A percentile compares a stretch with the other conserved stretches of the same genome.
Conservation (phyloP, 2,888 invertebrate genomes). For the Caenorhabditis japonica region DNA sequence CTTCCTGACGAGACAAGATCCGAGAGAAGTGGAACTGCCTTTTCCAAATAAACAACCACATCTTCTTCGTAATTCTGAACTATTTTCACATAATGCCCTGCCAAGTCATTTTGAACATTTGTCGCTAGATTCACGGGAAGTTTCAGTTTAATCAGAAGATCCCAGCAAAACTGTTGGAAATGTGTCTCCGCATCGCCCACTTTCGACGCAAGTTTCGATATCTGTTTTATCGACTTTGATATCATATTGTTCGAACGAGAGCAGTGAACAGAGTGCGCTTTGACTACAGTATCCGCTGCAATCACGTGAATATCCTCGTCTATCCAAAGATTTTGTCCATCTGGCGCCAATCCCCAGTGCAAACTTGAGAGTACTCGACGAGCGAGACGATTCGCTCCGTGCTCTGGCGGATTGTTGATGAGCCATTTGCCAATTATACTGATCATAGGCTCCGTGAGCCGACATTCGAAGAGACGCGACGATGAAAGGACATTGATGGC, state of each 20-base stretch:
- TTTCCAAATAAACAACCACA: constrained; percentile 41
- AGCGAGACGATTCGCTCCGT: constrained; percentile 71
- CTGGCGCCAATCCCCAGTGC: constrained; percentile 65
- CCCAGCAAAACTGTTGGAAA: constrained; percentile 76
- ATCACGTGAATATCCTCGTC: constrained; percentile 67
- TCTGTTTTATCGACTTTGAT: constrained; percentile 68
- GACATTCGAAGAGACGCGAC: constrained; percentile 64
- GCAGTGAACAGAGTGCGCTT: constrained; percentile 75
- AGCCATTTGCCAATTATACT: constrained; percentile 75
- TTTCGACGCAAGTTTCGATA: constrained; percentile 72
- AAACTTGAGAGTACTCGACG: constrained; percentile 62
- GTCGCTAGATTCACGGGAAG: constrained; percentile 57
- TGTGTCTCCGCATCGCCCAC: constrained; percentile 72
- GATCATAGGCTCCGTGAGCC: constrained; percentile 60
- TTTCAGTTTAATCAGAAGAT: constrained; percentile 74
- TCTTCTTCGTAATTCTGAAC: constrained; percentile 67
- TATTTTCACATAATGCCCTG: constrained; percentile 70
- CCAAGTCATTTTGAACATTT: constrained; percentile 63
- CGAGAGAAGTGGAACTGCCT: constrained; percentile 54
- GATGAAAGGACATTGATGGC: constrained; percentile 72
- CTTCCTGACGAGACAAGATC: constrained; percentile 61
- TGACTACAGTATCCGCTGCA: constrained; percentile 72
- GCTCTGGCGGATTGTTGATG: constrained; percentile 66
- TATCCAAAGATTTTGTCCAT: constrained; percentile 67
- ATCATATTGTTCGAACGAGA: constrained; percentile 71